Evolutionary conservation across 2,888 invertebrate species (phyloP).

Genomic region (Lacanobia oleracea): DNA sequence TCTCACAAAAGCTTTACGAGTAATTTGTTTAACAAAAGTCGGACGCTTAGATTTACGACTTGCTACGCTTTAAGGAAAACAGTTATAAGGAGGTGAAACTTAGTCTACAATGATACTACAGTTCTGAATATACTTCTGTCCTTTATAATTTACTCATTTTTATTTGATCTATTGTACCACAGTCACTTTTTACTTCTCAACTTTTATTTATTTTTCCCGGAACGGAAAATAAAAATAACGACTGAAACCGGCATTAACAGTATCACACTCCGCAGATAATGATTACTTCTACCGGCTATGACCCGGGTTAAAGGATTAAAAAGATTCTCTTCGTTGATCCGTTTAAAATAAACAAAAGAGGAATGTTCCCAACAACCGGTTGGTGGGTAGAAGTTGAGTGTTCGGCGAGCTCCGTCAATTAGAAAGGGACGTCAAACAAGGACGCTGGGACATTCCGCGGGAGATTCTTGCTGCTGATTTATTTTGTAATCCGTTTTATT

Average conservation of each 20-base stretch:
- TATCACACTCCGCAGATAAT: conserved; percentile 43
- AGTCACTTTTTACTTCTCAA: conserved; percentile 8
- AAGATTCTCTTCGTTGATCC: conserved; percentile 31
- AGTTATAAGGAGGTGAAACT: conserved; percentile 35
- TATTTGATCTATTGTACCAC: background rate
- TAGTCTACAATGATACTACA: conserved; percentile 26
- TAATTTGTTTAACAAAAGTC: conserved; percentile 84
- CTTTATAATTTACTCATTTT: conserved; percentile 31
- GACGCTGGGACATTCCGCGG: conserved; percentile 47
- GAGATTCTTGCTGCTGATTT: conserved; percentile 60
- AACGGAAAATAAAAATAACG: conserved; percentile 8
- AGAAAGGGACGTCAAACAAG: conserved; percentile 56
- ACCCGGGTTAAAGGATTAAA: conserved; percentile 54
- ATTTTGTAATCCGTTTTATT: conserved; percentile 60
- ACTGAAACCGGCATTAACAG: conserved; percentile 30
- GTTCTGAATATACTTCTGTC: conserved; percentile 27
- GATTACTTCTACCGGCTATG: conserved; percentile 25
- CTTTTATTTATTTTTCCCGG: background rate
- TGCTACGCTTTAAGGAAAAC: conserved; percentile 59
- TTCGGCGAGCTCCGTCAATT: conserved; percentile 63
- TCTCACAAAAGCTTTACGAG: conserved; percentile 82
- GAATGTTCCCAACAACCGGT: conserved; percentile 51
- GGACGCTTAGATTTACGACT: conserved; percentile 71
- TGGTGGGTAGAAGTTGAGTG: conserved; percentile 50
- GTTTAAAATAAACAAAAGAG: conserved; percentile 62